phyloP scores from a whole-genome alignment of 92 coral and sea anemone species.

The Epizoanthus scotinus region DNA sequence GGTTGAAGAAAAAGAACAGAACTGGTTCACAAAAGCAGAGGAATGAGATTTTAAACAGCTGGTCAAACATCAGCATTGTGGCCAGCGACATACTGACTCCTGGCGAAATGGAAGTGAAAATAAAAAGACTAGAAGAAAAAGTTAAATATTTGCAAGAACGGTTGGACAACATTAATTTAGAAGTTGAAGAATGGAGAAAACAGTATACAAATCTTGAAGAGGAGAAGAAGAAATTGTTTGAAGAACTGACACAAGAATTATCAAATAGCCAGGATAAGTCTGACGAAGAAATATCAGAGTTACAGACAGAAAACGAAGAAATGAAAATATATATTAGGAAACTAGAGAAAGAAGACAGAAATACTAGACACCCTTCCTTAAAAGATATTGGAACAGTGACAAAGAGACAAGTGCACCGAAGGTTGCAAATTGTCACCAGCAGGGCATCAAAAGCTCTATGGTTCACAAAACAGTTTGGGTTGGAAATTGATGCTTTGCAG shows the following conservation, averaged over 20 bases:
- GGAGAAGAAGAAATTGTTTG: conserved; percentile 32
- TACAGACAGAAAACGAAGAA: conserved; percentile 22
- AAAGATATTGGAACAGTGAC: not conserved
- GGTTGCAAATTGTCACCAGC: too few species aligned
- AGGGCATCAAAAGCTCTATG: too few species aligned
- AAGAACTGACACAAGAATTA: conserved; percentile 15
- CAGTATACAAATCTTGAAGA: conserved; percentile 39
- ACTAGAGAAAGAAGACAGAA: not conserved
- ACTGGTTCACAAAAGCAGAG: conserved; percentile 25
- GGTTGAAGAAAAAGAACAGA: not conserved
- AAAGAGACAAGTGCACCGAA: conserved; percentile 19
- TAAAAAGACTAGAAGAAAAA: conserved; percentile 9
- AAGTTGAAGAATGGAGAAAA: conserved; percentile 46
- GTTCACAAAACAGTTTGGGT: not conserved
- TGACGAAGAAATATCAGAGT: conserved; percentile 23
- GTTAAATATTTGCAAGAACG: conserved; percentile 8
- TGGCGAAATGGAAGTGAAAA: conserved; percentile 30
- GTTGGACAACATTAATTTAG: conserved; percentile 19
- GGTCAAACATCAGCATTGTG: conserved; percentile 30
- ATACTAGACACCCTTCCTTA: too few species aligned
- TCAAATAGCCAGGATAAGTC: not conserved
- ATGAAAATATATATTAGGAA: conserved; percentile 16
- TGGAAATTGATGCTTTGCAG: conserved; percentile 32
- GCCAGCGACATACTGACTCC: conserved; percentile 38
- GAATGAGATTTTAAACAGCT: conserved; percentile 1